Conservation (phyloP, 2,797 vertebrate genomes). For the Brotula barbata region DNA sequence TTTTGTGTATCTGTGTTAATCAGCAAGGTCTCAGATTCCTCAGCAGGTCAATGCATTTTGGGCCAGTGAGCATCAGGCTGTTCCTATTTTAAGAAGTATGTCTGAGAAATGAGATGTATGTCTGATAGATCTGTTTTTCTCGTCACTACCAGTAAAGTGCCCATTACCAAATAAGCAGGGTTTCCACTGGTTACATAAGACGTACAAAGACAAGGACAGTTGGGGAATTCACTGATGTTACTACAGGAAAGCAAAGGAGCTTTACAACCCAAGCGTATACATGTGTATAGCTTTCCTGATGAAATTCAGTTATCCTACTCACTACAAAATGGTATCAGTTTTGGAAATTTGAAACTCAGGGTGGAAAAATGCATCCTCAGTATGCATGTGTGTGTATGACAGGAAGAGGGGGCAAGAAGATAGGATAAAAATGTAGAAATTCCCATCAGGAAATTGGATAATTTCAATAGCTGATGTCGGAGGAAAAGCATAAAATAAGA, state of each 20-base stretch:
- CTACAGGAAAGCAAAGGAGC: too few relatives aligned
- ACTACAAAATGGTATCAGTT: neutral
- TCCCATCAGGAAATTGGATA: neutral
- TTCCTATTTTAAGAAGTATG: constrained; percentile 53
- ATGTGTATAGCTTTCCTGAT: too few relatives aligned
- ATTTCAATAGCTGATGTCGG: neutral
- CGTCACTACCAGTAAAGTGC: too few relatives aligned
- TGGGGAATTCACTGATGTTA: too few relatives aligned
- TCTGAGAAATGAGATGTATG: too few relatives aligned
- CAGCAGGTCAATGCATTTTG: constrained; percentile 38
- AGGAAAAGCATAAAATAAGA: too few relatives aligned
- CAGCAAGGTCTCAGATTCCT: constrained; percentile 43
- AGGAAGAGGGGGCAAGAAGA: too few relatives aligned
- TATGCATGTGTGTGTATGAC: too few relatives aligned
- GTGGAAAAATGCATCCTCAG: neutral
- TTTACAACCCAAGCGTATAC: too few relatives aligned
- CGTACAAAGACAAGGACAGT: too few relatives aligned
- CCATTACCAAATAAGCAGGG: too few relatives aligned
- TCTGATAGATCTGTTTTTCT: constrained; percentile 22
- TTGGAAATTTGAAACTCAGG: neutral
- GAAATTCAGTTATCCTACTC: neutral
- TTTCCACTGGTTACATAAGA: neutral
- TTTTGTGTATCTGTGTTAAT: constrained; percentile 26
- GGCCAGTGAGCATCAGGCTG: constrained; percentile 36
- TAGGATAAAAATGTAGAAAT: neutral